Evolutionary conservation across 2,113 vertebrate genomes (phyloP).

Genomic region (Oryzias woworae): DNA sequence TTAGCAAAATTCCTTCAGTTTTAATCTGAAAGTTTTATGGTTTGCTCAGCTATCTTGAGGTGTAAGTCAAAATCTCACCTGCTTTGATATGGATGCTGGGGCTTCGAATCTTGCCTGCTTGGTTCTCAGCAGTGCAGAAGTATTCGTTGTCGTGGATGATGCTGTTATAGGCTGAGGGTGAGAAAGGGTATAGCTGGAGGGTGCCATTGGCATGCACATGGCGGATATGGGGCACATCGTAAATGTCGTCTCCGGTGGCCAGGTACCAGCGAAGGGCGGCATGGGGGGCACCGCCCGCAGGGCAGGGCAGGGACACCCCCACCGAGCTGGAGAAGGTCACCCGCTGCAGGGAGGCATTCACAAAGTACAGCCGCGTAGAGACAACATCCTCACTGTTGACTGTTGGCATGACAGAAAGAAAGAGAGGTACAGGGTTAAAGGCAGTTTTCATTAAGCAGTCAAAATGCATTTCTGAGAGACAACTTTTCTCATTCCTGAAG

Average conservation of each 20-base stretch:
- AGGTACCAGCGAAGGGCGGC: conserved; percentile 98
- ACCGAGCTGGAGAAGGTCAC: conserved; percentile 98
- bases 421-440: conserved; percentile 80
- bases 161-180: conserved; percentile 98
- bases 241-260: conserved; percentile 98
- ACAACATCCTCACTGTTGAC: conserved; percentile 93
- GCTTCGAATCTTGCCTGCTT: conserved; percentile 96
- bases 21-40: neutral
- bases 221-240: conserved; percentile 97
- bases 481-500: neutral
- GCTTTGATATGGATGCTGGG: conserved; percentile 97
- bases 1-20: too few species aligned
- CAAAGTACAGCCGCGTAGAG: conserved; percentile 98
- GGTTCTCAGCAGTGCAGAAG: conserved; percentile 98
- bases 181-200: conserved; percentile 98
- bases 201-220: conserved; percentile 98
- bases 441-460: conserved; percentile 76
- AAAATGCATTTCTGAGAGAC: neutral
- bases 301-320: conserved; percentile 97
- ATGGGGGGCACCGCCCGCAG: conserved; percentile 94
- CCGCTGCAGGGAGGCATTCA: conserved; percentile 98
- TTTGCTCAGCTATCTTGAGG: neutral
- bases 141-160: conserved; percentile 99
- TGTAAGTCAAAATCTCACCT: conserved; percentile 77
- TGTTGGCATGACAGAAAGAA: conserved; percentile 69